Evolutionary conservation across 1,140 invertebrate genomes (phyloP), one percentile per base, ranked within the genome.

Genomic region (Magallana angulata): DNA sequence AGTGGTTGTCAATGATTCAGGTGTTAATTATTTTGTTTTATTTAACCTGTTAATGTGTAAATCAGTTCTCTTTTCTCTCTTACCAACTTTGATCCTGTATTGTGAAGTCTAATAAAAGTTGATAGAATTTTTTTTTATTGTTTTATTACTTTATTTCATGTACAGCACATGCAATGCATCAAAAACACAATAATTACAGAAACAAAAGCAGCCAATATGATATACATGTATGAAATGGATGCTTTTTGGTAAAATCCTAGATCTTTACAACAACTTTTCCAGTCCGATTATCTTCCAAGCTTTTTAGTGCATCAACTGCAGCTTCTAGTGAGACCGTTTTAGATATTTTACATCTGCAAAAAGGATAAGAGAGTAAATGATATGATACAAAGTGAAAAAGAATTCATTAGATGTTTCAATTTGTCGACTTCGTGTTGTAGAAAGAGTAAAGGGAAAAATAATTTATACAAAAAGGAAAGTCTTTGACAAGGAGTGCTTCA

Each of bases 181-280:
- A 36, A 36, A 36, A 36, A 36, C 36, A 36, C 36, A 36, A 36
- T 36, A 36, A 36, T 36, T 36, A 36, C 36, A 36, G 36, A 36
- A 36, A 36, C 36, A 36, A 36, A 36, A 36, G 36, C 36, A 36
- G 36, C 36, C 36, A 36, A 36, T 5, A 36, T 24, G 18, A 24
- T 24, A 24, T 24, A n/a, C n/a, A n/a, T n/a, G n/a, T 36, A 36
- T 36, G 36, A 36, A 36, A 1, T 36, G 36, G 36, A 36, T 36
- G 36, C 36, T 36, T 36, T 4, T 71, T 24, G 3, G 24, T 30
- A 36, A 18, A 71, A 11, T 7, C 12, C 24, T 71, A 71, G 0
- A 71, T 71, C 24, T 71, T 94, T 59, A 94, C 91, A 6, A 95
- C 93, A 88, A 94, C 92, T 91, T 94, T 94, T 82, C 94, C 94